Conservation (phyloP, 2,888 invertebrate species). For the Scaptodrosophila latifasciaeformis region DNA sequence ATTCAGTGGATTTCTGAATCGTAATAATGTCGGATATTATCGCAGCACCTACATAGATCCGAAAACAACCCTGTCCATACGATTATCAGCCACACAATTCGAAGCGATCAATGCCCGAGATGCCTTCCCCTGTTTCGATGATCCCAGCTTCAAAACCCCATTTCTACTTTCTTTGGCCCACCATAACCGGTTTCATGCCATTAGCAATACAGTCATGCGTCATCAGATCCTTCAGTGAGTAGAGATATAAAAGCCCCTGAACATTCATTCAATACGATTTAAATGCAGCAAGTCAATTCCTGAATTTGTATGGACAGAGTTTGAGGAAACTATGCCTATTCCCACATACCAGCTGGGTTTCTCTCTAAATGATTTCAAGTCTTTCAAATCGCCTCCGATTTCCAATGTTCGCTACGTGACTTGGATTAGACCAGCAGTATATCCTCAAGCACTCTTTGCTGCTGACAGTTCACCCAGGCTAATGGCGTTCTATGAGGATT, state of each 20-base stretch:
- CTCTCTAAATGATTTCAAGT: constrained; percentile 81
- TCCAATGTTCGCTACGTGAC: constrained; percentile 9
- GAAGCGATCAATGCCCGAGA: constrained; percentile 83
- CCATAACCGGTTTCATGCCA: constrained; percentile 77
- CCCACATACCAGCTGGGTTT: constrained; percentile 93
- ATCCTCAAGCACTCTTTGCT: constrained; percentile 2
- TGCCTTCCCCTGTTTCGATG: constrained; percentile 93
- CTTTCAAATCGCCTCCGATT: constrained; percentile 4
- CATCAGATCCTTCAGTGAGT: constrained; percentile 76
- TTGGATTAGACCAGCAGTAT: constrained; percentile 5
- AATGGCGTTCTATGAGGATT: constrained; percentile 4
- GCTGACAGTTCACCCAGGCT: background rate
- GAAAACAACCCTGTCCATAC: constrained; percentile 75
- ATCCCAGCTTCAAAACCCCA: constrained; percentile 88
- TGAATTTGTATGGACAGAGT: constrained; percentile 83
- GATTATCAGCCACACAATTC: constrained; percentile 83
- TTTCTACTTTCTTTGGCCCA: constrained; percentile 82
- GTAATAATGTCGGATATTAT: constrained; percentile 81
- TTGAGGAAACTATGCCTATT: constrained; percentile 86
- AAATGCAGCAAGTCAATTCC: constrained; percentile 74
- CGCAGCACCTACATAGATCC: constrained; percentile 80
- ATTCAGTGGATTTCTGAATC: constrained; percentile 78
- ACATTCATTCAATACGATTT: background rate
- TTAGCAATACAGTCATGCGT: constrained; percentile 84
- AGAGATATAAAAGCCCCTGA: background rate